These are phyloP conservation scores for Pseudopodoces humilis DNA, from an alignment of 2,113 vertebrate species.

Conservation along the genomic window DNA sequence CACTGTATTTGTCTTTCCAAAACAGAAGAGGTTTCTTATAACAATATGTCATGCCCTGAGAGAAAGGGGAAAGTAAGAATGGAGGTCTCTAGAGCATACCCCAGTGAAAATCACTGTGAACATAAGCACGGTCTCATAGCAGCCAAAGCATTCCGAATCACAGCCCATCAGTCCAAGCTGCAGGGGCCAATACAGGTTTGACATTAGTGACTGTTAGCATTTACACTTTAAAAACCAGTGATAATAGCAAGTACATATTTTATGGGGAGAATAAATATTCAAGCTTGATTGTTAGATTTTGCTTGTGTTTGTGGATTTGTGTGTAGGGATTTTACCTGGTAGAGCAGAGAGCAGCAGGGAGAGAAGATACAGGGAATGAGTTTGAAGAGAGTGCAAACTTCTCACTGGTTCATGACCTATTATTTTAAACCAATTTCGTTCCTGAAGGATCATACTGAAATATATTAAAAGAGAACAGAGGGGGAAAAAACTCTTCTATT, in stretches of 20 bases:
- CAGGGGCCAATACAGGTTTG: neutral
- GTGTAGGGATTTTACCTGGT: neutral
- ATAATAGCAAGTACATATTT: neutral
- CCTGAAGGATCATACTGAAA: neutral
- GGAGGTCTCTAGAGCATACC: neutral
- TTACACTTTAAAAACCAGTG: neutral
- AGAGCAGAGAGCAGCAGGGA: neutral
- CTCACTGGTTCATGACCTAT: neutral
- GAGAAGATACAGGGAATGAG: neutral
- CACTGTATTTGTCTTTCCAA: neutral
- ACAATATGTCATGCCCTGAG: neutral
- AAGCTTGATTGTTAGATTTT: neutral
- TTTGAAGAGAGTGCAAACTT: neutral
- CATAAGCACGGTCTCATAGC: neutral
- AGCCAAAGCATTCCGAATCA: neutral
- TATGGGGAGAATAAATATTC: neutral
- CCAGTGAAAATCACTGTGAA: neutral
- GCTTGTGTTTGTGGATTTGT: neutral
- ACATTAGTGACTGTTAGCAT: neutral
- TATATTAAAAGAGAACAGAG: neutral
- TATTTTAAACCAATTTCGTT: neutral
- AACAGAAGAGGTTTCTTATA: neutral
- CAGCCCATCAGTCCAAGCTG: neutral
- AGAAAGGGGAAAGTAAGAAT: neutral
- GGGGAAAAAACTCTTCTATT: fast-evolving